Evolutionary conservation across 1,140 invertebrate species (phyloP).

Genomic region (Dreissena polymorpha): DNA sequence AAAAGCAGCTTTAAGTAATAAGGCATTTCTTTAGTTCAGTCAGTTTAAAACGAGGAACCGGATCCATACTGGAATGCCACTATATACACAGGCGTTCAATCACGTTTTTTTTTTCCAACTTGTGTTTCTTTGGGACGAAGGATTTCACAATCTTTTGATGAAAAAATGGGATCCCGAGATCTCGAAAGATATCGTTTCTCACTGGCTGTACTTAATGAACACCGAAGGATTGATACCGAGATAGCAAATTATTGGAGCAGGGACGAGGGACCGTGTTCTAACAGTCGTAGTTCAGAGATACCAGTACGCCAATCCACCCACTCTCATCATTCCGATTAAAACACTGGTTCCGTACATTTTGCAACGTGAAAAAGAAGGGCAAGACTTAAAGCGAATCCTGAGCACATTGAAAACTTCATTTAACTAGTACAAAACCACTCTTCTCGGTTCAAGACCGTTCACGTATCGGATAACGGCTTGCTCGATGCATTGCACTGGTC

Average conservation of each 20-base stretch:
- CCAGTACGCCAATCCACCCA: no score
- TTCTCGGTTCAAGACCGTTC: no score
- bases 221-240: no score
- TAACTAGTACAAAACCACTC: constrained; percentile 96
- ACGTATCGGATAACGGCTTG: no score
- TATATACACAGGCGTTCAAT: constrained; percentile 96
- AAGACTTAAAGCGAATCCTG: constrained; percentile 79
- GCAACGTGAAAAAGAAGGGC: constrained; percentile 69
- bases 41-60: constrained; percentile 89
- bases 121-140: constrained; percentile 99
- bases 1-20: constrained; percentile 94
- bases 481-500: constrained; percentile 92
- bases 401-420: constrained; percentile 92
- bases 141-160: no score
- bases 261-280: no score
- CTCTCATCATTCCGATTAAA: no score
- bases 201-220: no score
- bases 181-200: no score
- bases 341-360: constrained; percentile 85
- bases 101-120: constrained; percentile 99
- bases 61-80: constrained; percentile 96
- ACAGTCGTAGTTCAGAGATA: no score
- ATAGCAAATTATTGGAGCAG: no score
- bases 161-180: no score
- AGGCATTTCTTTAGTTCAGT: constrained; percentile 94